A percentile compares a stretch with the other conserved stretches of the same genome.
Evolutionary conservation across 2,888 invertebrate genomes (phyloP).

Genomic region (Caenorhabditis sp.): DNA sequence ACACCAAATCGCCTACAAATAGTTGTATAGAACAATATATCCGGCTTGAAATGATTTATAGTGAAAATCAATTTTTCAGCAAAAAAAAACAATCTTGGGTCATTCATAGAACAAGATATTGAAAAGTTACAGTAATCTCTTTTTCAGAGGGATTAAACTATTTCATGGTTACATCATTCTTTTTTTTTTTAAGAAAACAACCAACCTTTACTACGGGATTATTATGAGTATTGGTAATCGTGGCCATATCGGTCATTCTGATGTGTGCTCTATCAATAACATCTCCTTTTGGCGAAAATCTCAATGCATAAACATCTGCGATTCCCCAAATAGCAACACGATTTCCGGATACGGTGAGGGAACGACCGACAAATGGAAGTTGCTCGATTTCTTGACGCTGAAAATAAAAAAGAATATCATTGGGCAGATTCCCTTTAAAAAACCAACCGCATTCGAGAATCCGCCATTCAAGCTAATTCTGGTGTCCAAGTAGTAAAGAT

Average conservation of each 20-base stretch:
- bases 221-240: conserved; percentile 12
- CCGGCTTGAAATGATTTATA: too few species aligned
- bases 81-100: not conserved
- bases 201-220: conserved; percentile 43
- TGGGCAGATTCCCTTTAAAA: not conserved
- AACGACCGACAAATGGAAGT: conserved; percentile 37
- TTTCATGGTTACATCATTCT: too few species aligned
- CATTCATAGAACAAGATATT: not conserved
- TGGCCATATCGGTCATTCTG: conserved; percentile 18
- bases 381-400: conserved; percentile 42
- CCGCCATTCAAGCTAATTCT: conserved; percentile 2
- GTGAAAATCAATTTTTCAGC: not conserved
- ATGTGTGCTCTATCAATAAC: conserved; percentile 38
- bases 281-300: conserved; percentile 43
- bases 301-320: conserved; percentile 38
- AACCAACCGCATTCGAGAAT: not conserved
- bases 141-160: too few species aligned
- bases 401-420: conserved; percentile 11
- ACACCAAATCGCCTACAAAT: conserved; percentile 22
- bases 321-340: conserved; percentile 39
- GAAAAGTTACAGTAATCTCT: too few species aligned
- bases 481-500: conserved; percentile 30
- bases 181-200: too few species aligned
- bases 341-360: conserved; percentile 35
- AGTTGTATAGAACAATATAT: too few species aligned